Conservation (phyloP, 2,888 invertebrate genomes). For the Dicycla oo region DNA sequence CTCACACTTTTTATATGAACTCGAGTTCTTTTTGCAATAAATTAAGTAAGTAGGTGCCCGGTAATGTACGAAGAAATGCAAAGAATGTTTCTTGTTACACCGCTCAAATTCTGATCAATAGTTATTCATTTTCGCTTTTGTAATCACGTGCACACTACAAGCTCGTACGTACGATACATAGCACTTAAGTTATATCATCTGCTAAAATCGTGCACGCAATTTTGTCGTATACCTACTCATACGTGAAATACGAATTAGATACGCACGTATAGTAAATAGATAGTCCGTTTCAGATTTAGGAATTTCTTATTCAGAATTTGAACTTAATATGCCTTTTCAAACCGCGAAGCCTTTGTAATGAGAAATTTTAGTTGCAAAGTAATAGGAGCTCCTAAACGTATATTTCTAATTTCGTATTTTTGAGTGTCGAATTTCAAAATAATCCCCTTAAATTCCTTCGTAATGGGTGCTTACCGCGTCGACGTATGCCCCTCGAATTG, state of each 20-base stretch:
- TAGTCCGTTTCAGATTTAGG: constrained; percentile 16
- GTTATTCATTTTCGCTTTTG: constrained; percentile 49
- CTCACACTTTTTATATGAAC: constrained; percentile 32
- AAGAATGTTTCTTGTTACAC: constrained; percentile 29
- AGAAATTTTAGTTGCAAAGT: constrained; percentile 36
- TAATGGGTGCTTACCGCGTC: constrained; percentile 45
- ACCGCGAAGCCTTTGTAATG: constrained; percentile 19
- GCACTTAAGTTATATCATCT: constrained; percentile 49
- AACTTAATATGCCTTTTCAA: constrained; percentile 9
- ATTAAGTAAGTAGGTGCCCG: constrained; percentile 4
- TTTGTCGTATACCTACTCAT: constrained; percentile 17
- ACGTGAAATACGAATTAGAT: constrained; percentile 46
- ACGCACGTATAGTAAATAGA: constrained; percentile 35
- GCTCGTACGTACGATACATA: constrained; percentile 26
- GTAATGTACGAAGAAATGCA: constrained; percentile 21
- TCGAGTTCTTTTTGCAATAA: constrained; percentile 20
- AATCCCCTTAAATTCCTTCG: constrained; percentile 50
- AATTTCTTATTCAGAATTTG: constrained; percentile 18
- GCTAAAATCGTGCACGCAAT: constrained; percentile 57
- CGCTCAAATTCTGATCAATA: constrained; percentile 47
- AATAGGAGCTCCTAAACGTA: constrained; percentile 44
- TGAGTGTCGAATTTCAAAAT: constrained; percentile 47
- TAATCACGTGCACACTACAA: constrained; percentile 30
- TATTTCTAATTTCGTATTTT: constrained; percentile 45
- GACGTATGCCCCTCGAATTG: constrained; percentile 39